A percentile compares a stretch with the other conserved stretches of the same genome.
These are phyloP conservation scores for Upupa epops DNA, from an alignment of 2,113 vertebrate genomes.

Conservation along the genomic window DNA sequence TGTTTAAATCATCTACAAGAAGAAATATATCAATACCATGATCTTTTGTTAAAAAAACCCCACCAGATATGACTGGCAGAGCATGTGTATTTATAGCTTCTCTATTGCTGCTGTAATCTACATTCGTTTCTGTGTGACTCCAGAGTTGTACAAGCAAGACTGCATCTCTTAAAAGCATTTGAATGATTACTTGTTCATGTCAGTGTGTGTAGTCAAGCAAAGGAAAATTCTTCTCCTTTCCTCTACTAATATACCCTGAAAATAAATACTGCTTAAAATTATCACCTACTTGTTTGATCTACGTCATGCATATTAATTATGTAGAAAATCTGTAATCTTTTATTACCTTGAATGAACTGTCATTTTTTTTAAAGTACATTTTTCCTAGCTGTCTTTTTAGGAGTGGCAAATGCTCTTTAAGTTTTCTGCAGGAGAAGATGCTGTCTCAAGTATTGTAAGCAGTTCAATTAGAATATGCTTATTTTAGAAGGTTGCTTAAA, in stretches of 20 bases:
- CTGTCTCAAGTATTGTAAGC: slow-evolving; percentile 3
- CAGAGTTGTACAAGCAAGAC: slow-evolving; percentile 46
- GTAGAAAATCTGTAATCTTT: neutral
- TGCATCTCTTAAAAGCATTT: slow-evolving; percentile 65
- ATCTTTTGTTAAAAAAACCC: slow-evolving; percentile 25
- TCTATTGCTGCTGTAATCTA: slow-evolving; percentile 68
- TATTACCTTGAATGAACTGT: slow-evolving; percentile 19
- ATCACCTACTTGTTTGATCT: slow-evolving; percentile 18
- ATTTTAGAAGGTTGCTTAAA: slow-evolving; percentile 49
- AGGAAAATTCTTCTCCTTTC: slow-evolving; percentile 25
- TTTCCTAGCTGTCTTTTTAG: neutral
- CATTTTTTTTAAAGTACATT: neutral
- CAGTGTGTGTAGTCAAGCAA: slow-evolving; percentile 40
- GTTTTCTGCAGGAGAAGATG: neutral
- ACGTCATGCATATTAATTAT: slow-evolving; percentile 17
- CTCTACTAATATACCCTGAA: slow-evolving; percentile 1
- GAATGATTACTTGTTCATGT: slow-evolving; percentile 62
- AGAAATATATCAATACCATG: slow-evolving; percentile 60
- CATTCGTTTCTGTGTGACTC: slow-evolving; percentile 65
- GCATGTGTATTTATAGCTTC: slow-evolving; percentile 67
- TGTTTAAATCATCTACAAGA: slow-evolving; percentile 46
- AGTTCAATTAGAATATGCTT: slow-evolving; percentile 41
- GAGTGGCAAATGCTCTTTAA: neutral
- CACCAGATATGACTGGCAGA: slow-evolving; percentile 55
- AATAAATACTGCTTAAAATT: slow-evolving; percentile 36